Evolutionary conservation across 2,888 invertebrate species (phyloP), one percentile per base, ranked within the genome.

Genomic region (Eudasyphora cyanicolor): DNA sequence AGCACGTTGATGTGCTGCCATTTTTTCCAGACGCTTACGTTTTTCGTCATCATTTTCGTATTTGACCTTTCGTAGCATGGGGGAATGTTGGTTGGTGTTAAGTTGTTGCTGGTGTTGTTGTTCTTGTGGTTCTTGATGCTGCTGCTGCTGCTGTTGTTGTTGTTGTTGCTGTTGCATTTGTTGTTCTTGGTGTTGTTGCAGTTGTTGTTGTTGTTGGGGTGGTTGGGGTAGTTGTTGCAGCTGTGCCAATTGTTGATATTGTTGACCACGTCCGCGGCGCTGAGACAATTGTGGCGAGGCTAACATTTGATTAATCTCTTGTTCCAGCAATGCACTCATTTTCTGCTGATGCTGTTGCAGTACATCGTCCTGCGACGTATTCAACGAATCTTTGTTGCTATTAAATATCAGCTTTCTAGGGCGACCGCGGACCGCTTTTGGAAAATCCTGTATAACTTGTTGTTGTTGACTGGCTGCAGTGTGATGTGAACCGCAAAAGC

Each of bases 1-100:
- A 8, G 89, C 88, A 24, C 92, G 88, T 85, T 92, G 92, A 85
- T 91, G 90, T 29, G 91, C 91, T 1, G 92, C 92, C 90, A 92
- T 91, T 86, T 91, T 92, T 49, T 91, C 89, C 29, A 92, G 86
- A 12, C 92, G 89, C 17, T 90, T 81, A 10, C 90, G 90, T 80
- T 92, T 91, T 83, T 92, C 92, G 5, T 91, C 90, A 71, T 92
- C 92, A 19, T 89, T 90, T 87, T 92, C 92, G 77, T 92, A 91
- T 85, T 92, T 92, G 85, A 90, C 89, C 86, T 89, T 89, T 82
- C 88, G 88, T 14, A 86, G 87, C 54, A 86, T 87, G 84, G 87
- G 86, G 89, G 90, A 90, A 89, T 90, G 88, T 88, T 79, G 70
- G 84, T 89, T 89, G n/a, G n/a, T n/a, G n/a, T n/a, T n/a, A n/a